phyloP scores from a whole-genome alignment of 2,888 invertebrate genomes.

The Matsumyia berberina region DNA sequence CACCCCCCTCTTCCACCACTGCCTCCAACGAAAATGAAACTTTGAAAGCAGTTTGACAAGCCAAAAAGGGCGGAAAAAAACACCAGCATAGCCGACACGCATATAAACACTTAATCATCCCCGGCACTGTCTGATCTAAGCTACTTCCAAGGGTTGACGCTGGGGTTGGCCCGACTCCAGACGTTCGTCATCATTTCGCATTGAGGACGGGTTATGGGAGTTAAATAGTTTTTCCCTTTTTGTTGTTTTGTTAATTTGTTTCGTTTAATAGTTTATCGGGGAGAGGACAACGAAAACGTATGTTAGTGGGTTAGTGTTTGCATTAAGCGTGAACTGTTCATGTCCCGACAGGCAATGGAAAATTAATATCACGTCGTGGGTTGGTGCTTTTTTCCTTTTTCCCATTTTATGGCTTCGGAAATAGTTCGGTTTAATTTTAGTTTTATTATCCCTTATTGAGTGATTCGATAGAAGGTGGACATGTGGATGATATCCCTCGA shows the following conservation, averaged over 20 bases:
- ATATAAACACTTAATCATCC: too few relatives aligned
- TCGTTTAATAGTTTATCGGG: constrained; percentile 52
- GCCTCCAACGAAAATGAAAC: too few relatives aligned
- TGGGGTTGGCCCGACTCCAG: too few relatives aligned
- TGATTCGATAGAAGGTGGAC: constrained; percentile 2
- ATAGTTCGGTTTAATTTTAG: constrained; percentile 33
- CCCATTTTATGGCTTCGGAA: constrained; percentile 34
- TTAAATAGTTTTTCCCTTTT: constrained; percentile 42
- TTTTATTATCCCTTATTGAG: constrained; percentile 46
- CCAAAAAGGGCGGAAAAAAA: too few relatives aligned
- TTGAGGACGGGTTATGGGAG: constrained; percentile 27
- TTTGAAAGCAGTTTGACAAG: too few relatives aligned
- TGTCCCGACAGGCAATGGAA: constrained; percentile 9
- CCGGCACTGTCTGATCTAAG: too few relatives aligned
- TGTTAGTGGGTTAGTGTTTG: not conserved
- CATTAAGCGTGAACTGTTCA: constrained; percentile 5
- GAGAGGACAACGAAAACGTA: constrained; percentile 10
- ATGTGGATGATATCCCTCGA: constrained; percentile 28
- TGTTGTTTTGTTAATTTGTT: constrained; percentile 60
- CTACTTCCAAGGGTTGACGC: too few relatives aligned
- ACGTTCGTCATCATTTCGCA: too few relatives aligned
- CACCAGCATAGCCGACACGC: too few relatives aligned
- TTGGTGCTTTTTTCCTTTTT: constrained; percentile 1
- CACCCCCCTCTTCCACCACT: too few relatives aligned
- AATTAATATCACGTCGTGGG: constrained; percentile 11